Evolutionary conservation across 92 coral and sea anemone genomes (phyloP).

Genomic region (Parazoanthus swiftii): DNA sequence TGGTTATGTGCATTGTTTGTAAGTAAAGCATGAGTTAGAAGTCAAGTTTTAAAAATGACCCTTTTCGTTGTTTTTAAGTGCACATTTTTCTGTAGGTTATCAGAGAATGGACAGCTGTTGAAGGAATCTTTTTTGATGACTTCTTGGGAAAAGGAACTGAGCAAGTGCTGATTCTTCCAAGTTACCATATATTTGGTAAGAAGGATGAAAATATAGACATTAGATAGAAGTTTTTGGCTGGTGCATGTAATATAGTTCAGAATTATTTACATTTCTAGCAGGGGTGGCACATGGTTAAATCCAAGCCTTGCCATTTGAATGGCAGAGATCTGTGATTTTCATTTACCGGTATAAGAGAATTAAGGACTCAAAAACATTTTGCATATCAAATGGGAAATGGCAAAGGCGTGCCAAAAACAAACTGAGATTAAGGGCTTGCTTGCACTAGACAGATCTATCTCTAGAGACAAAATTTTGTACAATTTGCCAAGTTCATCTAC

Average conservation of each 20-base stretch:
- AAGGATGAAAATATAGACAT: not conserved
- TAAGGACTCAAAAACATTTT: too few relatives aligned
- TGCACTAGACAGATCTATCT: too few relatives aligned
- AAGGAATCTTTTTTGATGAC: constrained; percentile 62
- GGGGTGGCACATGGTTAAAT: not conserved
- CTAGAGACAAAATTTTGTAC: too few relatives aligned
- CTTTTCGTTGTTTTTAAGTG: not conserved
- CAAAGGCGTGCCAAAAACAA: too few relatives aligned
- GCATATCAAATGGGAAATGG: too few relatives aligned
- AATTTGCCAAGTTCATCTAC: too few relatives aligned
- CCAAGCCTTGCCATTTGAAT: too few relatives aligned
- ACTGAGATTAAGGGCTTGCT: too few relatives aligned
- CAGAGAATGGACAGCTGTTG: constrained; percentile 53
- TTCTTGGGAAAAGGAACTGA: constrained; percentile 74
- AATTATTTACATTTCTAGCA: too few relatives aligned
- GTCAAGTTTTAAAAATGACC: too few relatives aligned
- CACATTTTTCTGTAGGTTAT: constrained; percentile 43
- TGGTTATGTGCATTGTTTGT: not conserved
- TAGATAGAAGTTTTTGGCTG: not conserved
- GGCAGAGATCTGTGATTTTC: too few relatives aligned
- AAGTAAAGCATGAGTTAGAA: not conserved
- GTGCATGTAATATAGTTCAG: not conserved
- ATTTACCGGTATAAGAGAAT: too few relatives aligned
- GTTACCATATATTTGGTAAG: constrained; percentile 27
- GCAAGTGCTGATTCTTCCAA: constrained; percentile 63